A percentile compares a stretch with the other conserved stretches of the same genome.
phyloP scores from a whole-genome alignment of 2,888 invertebrate species.

The Synergus gifuensis region DNA sequence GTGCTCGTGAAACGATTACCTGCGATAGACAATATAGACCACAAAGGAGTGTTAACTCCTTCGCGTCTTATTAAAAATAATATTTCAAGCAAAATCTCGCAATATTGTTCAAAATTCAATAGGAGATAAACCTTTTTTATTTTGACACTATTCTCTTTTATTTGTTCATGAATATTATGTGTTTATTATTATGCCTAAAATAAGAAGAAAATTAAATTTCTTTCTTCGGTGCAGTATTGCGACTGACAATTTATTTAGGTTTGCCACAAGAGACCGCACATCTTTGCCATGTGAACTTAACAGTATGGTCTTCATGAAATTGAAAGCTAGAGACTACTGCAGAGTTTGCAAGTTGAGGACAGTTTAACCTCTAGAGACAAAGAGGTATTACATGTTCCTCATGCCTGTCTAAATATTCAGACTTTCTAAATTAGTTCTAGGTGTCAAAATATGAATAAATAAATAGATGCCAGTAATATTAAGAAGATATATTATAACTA shows the following conservation, averaged over 20 bases:
- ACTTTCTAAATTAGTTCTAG: conserved; percentile 4
- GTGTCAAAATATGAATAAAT: not conserved
- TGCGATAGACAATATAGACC: conserved; percentile 22
- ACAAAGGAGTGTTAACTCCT: not conserved
- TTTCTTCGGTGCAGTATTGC: not conserved
- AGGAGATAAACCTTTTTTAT: not conserved
- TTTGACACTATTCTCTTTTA: not conserved
- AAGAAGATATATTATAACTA: too few species aligned
- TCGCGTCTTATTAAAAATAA: not conserved
- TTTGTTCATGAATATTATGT: not conserved
- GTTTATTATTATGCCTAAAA: not conserved
- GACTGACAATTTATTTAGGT: conserved; percentile 29
- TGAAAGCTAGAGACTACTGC: conserved; percentile 28
- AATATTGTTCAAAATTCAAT: not conserved
- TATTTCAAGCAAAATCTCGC: not conserved
- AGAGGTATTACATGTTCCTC: conserved; percentile 20
- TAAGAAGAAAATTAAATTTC: not conserved
- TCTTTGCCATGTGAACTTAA: conserved; percentile 29
- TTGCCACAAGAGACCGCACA: conserved; percentile 23
- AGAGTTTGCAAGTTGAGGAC: conserved; percentile 29
- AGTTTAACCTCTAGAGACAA: conserved; percentile 22
- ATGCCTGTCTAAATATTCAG: conserved; percentile 21
- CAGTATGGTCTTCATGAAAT: conserved; percentile 18
- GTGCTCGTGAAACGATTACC: conserved; percentile 15
- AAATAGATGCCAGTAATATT: not conserved